Evolutionary conservation across 2,113 vertebrate species (phyloP).

Genomic region (Nesoenas mayeri): DNA sequence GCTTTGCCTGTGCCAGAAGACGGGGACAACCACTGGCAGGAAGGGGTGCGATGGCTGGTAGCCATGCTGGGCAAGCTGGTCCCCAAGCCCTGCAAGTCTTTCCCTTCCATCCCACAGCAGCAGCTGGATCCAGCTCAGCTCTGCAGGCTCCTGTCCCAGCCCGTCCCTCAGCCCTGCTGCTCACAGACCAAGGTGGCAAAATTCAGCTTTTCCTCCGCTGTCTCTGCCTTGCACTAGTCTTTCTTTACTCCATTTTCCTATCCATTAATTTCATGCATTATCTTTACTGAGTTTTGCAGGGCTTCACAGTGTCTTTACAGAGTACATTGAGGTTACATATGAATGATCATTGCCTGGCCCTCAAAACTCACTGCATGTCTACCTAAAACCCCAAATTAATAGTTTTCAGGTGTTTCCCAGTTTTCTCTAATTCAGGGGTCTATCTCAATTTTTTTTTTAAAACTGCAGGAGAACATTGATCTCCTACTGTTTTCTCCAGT

Average conservation of each 20-base stretch:
- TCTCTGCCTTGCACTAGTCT: background rate
- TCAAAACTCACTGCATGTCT: background rate
- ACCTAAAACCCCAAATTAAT: background rate
- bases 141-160: background rate
- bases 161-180: background rate
- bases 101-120: background rate
- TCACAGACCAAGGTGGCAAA: background rate
- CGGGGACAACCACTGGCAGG: accelerated
- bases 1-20: background rate
- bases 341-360: background rate
- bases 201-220: background rate
- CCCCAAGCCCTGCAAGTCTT: accelerated
- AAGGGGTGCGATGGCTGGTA: background rate
- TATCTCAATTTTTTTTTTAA: background rate
- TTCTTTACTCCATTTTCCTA: background rate
- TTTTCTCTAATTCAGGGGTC: background rate
- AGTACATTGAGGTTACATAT: background rate
- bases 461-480: background rate
- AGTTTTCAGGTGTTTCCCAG: background rate
- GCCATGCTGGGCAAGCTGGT: background rate
- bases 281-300: background rate
- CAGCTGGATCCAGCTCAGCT: background rate
- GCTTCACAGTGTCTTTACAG: background rate
- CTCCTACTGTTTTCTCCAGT: background rate
- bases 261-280: background rate